phyloP scores from a whole-genome alignment of 1,140 invertebrate genomes.

The Zaprionus gabonicus region DNA sequence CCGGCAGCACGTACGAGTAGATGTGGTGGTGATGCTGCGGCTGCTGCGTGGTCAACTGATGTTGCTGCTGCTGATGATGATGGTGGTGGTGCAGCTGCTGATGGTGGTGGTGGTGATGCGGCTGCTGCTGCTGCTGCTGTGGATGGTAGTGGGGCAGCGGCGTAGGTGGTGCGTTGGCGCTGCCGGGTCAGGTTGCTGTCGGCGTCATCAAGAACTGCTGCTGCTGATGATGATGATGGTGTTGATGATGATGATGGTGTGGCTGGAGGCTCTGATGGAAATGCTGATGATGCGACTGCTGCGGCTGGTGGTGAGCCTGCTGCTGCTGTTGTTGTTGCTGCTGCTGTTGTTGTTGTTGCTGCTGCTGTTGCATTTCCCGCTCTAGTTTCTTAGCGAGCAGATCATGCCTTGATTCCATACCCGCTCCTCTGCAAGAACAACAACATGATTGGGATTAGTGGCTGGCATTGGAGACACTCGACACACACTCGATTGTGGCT shows the following conservation, averaged over 20 bases:
- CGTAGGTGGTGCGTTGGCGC: conserved; percentile 58
- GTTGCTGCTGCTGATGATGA: conserved; percentile 47
- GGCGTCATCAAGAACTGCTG: conserved; percentile 84
- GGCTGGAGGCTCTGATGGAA: conserved; percentile 66
- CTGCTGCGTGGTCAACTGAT: conserved; percentile 35
- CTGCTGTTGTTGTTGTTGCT: conserved; percentile 69
- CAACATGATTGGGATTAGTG: conserved; percentile 17
- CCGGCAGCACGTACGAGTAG: conserved; percentile 80
- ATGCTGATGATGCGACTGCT: conserved; percentile 62
- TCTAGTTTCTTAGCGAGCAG: conserved; percentile 84
- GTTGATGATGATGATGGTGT: conserved; percentile 68
- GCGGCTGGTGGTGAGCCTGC: conserved; percentile 71
- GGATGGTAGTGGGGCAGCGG: conserved; percentile 49
- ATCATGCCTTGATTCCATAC: conserved; percentile 85
- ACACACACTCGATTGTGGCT: conserved; percentile 14
- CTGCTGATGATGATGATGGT: conserved; percentile 74
- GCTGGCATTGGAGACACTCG: conserved; percentile 7
- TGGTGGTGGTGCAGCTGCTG: conserved; percentile 37
- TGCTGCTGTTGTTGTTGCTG: conserved; percentile 63
- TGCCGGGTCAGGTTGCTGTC: conserved; percentile 84
- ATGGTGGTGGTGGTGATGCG: conserved; percentile 38
- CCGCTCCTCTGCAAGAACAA: conserved; percentile 82
- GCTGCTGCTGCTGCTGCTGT: conserved; percentile 47
- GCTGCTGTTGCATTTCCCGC: conserved; percentile 77
- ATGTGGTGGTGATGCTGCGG: conserved; percentile 64